These are phyloP conservation scores for Aporrectodea caliginosa DNA, from an alignment of 1,140 invertebrate species.

Conservation along the genomic window DNA sequence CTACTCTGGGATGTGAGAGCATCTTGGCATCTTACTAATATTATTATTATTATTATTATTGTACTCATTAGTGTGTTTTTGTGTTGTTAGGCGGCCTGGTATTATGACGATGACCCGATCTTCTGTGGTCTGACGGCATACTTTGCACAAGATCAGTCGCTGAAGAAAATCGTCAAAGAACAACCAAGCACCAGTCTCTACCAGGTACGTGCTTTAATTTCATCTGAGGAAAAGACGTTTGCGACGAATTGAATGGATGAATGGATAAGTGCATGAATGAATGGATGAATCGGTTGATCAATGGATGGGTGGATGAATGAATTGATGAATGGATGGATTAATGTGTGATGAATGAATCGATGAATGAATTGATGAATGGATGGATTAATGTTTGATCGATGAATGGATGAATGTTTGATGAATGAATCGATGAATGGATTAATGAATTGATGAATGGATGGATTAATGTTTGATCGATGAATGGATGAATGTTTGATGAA, in stretches of 20 bases:
- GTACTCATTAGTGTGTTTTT: too few relatives aligned
- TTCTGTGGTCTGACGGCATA: not conserved
- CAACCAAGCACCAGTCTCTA: not conserved
- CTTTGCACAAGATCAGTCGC: not conserved
- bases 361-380: not conserved
- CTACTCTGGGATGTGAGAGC: too few relatives aligned
- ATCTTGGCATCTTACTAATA: too few relatives aligned
- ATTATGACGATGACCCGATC: not conserved
- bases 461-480: too few relatives aligned
- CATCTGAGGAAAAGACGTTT: not conserved
- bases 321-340: not conserved
- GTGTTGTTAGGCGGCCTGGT: not conserved
- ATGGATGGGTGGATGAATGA: not conserved
- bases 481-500: too few relatives aligned
- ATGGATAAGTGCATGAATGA: not conserved
- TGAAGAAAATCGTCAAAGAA: not conserved
- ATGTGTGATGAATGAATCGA: not conserved
- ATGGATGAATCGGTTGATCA: not conserved
- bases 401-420: too few relatives aligned
- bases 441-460: too few relatives aligned
- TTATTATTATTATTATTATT: too few relatives aligned
- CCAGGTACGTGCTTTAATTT: not conserved
- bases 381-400: not conserved
- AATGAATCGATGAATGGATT: too few relatives aligned
- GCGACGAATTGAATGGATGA: not conserved